Percentiles rank a stretch among this genome's conserved stretches.
These are phyloP conservation scores for Neomicropteryx cornuta DNA, from an alignment of 1,140 invertebrate genomes.

Conservation along the genomic window DNA sequence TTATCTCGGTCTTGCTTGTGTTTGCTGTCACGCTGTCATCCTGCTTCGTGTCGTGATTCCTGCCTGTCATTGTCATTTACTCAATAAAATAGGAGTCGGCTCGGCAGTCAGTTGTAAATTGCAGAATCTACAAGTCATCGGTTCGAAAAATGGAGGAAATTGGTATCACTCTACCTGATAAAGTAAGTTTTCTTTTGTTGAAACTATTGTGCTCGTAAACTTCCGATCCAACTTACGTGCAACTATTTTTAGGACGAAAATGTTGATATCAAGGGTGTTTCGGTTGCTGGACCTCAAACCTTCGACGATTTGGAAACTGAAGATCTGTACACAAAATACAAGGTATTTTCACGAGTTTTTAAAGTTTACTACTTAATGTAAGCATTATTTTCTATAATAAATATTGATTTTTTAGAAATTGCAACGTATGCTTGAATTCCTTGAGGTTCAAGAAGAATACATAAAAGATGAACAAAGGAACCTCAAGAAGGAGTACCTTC, in stretches of 20 bases:
- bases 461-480: conserved; percentile 98
- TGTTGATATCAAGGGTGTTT: conserved; percentile 28
- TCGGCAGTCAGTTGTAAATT: too few relatives aligned
- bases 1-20: too few relatives aligned
- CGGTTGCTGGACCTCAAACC: conserved; percentile 28
- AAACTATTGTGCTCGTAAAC: not conserved
- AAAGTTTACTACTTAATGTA: too few relatives aligned
- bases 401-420: conserved; percentile 61
- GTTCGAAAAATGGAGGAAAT: conserved; percentile 39
- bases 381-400: too few relatives aligned
- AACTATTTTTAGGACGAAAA: conserved; percentile 23
- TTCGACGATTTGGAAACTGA: conserved; percentile 71
- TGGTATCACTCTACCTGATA: conserved; percentile 33
- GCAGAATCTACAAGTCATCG: too few relatives aligned
- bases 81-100: too few relatives aligned
- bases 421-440: conserved; percentile 89
- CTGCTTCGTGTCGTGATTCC: too few relatives aligned
- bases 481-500: conserved; percentile 93
- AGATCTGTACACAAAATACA: conserved; percentile 91
- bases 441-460: conserved; percentile 96
- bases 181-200: conserved; percentile 18
- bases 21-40: too few relatives aligned
- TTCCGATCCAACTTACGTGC: not conserved
- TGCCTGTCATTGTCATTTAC: too few relatives aligned
- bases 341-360: too few relatives aligned